Evolutionary conservation across 2,888 invertebrate species (phyloP).

Genomic region (Tribolium freemani): DNA sequence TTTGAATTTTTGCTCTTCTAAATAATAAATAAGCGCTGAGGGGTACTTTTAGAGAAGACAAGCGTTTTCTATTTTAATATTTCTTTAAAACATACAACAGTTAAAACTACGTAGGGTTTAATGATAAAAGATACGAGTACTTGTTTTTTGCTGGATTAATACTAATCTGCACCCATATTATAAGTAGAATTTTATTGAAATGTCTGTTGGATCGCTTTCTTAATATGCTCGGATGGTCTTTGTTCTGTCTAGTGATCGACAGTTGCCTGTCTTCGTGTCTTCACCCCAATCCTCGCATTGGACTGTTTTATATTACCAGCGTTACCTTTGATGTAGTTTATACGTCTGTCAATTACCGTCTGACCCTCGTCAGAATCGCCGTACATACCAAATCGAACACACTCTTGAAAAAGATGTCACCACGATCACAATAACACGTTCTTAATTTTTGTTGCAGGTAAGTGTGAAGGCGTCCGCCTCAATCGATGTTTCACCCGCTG

Average conservation of each 20-base stretch:
- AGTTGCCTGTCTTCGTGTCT: constrained; percentile 24
- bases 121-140: too few relatives aligned
- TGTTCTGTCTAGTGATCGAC: constrained; percentile 14
- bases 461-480: not conserved
- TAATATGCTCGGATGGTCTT: not conserved
- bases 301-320: constrained; percentile 32
- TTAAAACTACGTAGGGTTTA: too few relatives aligned
- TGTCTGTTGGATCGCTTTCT: not conserved
- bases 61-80: too few relatives aligned
- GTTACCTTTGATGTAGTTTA: constrained; percentile 39
- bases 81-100: too few relatives aligned
- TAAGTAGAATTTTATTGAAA: too few relatives aligned
- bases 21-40: too few relatives aligned
- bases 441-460: constrained; percentile 27
- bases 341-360: constrained; percentile 41
- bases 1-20: too few relatives aligned
- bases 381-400: constrained; percentile 17
- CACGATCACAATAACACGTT: not conserved
- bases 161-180: too few relatives aligned
- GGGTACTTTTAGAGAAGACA: too few relatives aligned
- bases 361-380: constrained; percentile 36
- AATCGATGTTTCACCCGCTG: constrained; percentile 1
- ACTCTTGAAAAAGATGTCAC: not conserved
- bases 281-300: constrained; percentile 9
- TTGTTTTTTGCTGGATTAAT: too few relatives aligned